Evolutionary conservation across 30 jellyfish, hydroid and myxozoan species (phyloP).

Genomic region (Aurelia coerulea): DNA sequence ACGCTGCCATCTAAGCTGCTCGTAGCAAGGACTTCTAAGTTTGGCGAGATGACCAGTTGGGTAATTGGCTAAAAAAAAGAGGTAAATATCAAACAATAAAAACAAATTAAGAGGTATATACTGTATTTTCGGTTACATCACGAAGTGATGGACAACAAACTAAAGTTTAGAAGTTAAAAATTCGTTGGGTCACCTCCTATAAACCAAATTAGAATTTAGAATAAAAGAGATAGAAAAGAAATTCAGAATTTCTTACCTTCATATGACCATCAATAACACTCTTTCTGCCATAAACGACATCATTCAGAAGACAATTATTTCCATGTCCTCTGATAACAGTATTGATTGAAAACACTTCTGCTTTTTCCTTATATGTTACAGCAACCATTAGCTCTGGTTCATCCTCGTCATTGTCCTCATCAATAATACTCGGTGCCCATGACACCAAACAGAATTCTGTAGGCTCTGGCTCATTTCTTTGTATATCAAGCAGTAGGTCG

Average conservation of each 20-base stretch:
- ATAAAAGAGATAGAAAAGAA: too few species aligned
- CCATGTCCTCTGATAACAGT: slow-evolving; percentile 43
- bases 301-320: slow-evolving; percentile 9
- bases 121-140: too few species aligned
- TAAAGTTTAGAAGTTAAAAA: too few species aligned
- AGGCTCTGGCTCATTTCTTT: slow-evolving; percentile 14
- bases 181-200: too few species aligned
- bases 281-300: slow-evolving; percentile 57
- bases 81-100: not conserved
- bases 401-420: slow-evolving; percentile 46
- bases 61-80: slow-evolving; percentile 74
- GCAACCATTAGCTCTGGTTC: slow-evolving; percentile 78
- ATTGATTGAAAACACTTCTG: slow-evolving; percentile 57
- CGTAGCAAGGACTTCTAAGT: slow-evolving; percentile 86
- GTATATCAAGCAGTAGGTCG: slow-evolving; percentile 10
- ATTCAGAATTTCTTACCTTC: slow-evolving; percentile 48
- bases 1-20: slow-evolving; percentile 94
- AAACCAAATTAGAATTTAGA: too few species aligned
- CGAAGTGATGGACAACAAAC: too few species aligned
- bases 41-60: slow-evolving; percentile 88
- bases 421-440: slow-evolving; percentile 80
- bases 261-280: slow-evolving; percentile 64
- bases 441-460: slow-evolving; percentile 64
- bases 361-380: slow-evolving; percentile 53
- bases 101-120: too few species aligned